A percentile compares a stretch with the other conserved stretches of the same genome.
Evolutionary conservation across 2,797 vertebrate genomes (phyloP).

Genomic region (Ctenopoma kingsleyae): DNA sequence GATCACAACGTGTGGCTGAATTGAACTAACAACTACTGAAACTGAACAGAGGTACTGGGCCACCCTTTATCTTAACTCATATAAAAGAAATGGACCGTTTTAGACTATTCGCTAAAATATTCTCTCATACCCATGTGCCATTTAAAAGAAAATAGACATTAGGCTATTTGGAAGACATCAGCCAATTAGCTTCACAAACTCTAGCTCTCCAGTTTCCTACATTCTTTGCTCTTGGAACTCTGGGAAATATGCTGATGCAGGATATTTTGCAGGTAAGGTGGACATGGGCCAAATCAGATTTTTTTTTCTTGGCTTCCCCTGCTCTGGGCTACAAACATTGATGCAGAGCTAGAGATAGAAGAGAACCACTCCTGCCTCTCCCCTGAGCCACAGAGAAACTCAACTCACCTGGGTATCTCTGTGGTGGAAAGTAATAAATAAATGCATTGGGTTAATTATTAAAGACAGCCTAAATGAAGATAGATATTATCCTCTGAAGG

Average conservation of each 20-base stretch:
- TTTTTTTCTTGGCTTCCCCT: constrained; percentile 64
- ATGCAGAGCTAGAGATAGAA: constrained; percentile 58
- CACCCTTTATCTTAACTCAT: constrained; percentile 11
- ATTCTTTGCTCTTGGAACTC: constrained; percentile 61
- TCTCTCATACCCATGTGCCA: constrained; percentile 18
- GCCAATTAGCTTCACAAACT: constrained; percentile 54
- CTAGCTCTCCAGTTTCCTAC: constrained; percentile 11
- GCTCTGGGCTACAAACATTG: constrained; percentile 78
- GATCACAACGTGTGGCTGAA: constrained; percentile 61
- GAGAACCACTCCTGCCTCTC: constrained; percentile 60
- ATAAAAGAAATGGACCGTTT: constrained; percentile 24
- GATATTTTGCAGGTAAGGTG: constrained; percentile 77
- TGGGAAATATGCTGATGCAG: constrained; percentile 76
- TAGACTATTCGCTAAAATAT: constrained; percentile 21
- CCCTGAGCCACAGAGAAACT: constrained; percentile 67
- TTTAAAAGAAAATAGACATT: constrained; percentile 54
- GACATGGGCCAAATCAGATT: constrained; percentile 76
- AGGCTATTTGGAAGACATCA: constrained; percentile 43
- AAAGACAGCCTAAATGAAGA: constrained; percentile 83
- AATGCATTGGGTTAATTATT: constrained; percentile 82
- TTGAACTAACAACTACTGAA: constrained; percentile 63
- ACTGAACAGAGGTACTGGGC: constrained; percentile 31
- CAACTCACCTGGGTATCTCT: constrained; percentile 81
- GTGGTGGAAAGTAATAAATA: constrained; percentile 78
- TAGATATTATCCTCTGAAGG: constrained; percentile 75